phyloP scores from a whole-genome alignment of 2,113 vertebrate genomes.

The Tor tambroides region DNA sequence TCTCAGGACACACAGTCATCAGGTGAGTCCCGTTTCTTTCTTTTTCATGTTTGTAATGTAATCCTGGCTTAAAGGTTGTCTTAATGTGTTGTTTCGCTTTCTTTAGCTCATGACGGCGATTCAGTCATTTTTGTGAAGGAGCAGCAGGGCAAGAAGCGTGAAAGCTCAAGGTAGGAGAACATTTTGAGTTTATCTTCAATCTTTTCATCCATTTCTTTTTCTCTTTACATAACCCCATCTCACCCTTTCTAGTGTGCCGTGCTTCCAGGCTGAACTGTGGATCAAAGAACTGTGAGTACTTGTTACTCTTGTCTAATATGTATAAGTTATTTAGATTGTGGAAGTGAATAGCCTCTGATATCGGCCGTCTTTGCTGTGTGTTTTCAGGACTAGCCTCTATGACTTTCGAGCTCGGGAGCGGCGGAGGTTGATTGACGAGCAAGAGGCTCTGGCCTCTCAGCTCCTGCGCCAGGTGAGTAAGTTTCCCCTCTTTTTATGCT shows the following conservation, averaged over 20 bases:
- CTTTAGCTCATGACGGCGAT: slow-evolving; percentile 80
- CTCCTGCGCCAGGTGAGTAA: slow-evolving; percentile 85
- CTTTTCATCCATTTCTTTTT: neutral
- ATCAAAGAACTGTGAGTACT: slow-evolving; percentile 95
- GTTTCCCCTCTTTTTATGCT: neutral
- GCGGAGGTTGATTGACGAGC: slow-evolving; percentile 89
- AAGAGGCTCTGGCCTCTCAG: slow-evolving; percentile 86
- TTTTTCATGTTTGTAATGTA: neutral
- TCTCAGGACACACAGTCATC: slow-evolving; percentile 81
- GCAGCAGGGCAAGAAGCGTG: slow-evolving; percentile 79
- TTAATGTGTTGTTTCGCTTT: slow-evolving; percentile 38
- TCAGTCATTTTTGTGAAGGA: slow-evolving; percentile 92
- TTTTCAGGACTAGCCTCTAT: slow-evolving; percentile 88
- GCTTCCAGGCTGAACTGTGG: slow-evolving; percentile 93
- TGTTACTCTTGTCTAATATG: neutral
- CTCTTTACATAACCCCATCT: neutral
- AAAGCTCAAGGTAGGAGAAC: slow-evolving; percentile 79
- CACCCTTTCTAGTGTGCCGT: slow-evolving; percentile 75
- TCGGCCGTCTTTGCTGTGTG: neutral
- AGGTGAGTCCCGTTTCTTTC: slow-evolving; percentile 58
- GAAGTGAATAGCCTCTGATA: neutral
- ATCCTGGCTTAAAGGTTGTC: neutral
- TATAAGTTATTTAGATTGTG: neutral
- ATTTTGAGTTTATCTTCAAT: neutral
- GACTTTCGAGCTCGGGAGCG: slow-evolving; percentile 92